These are phyloP conservation scores for Ichneumoninae sp. DNA, from an alignment of 2,888 invertebrate genomes.

Conservation along the genomic window DNA sequence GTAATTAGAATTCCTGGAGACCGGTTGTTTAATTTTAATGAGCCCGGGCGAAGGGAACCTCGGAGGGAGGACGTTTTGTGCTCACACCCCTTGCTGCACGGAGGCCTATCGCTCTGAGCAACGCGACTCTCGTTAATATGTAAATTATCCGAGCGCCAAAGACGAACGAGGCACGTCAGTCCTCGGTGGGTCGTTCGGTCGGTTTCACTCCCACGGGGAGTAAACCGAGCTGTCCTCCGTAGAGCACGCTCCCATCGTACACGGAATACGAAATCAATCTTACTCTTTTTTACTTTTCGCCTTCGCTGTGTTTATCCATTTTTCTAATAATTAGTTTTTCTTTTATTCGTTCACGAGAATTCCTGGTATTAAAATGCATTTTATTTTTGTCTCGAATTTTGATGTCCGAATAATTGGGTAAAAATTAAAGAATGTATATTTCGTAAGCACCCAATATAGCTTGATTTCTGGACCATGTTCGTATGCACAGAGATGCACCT, in stretches of 20 bases:
- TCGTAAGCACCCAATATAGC: background rate
- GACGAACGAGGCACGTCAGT: conserved; percentile 29
- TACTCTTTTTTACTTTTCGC: background rate
- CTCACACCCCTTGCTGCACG: background rate
- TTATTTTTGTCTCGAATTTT: background rate
- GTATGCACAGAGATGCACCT: background rate
- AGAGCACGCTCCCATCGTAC: background rate
- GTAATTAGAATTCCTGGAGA: conserved; percentile 41
- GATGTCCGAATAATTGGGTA: background rate
- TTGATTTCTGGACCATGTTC: background rate
- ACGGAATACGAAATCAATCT: background rate
- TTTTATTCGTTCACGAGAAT: background rate
- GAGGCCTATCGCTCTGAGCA: conserved; percentile 11
- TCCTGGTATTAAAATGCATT: background rate
- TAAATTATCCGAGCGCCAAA: conserved; percentile 41
- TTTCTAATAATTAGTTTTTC: background rate
- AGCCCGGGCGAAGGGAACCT: conserved; percentile 15
- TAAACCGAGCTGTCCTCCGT: background rate
- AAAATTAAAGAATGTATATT: background rate
- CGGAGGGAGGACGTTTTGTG: conserved; percentile 5
- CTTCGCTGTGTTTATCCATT: background rate
- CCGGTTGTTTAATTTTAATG: conserved; percentile 51
- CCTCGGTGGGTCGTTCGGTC: conserved; percentile 49
- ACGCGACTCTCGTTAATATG: conserved; percentile 53
- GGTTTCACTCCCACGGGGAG: conserved; percentile 4